Evolutionary conservation across 2,797 vertebrate genomes (phyloP).

Genomic region (Sebastes kiyomatsui): DNA sequence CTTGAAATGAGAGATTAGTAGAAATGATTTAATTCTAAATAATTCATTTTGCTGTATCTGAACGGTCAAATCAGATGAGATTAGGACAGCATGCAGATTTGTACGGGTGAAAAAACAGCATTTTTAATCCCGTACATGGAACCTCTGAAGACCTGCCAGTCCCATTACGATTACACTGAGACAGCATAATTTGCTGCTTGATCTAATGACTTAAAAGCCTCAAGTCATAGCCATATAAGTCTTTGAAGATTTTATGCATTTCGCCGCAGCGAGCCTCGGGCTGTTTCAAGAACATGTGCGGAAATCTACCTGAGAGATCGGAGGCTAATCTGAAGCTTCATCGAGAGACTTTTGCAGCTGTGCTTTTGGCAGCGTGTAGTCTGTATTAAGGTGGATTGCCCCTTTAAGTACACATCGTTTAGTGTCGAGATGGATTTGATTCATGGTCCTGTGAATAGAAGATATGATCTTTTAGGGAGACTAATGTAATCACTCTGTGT

Average conservation of each 20-base stretch:
- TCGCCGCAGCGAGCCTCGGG: not conserved
- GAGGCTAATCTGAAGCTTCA: not conserved
- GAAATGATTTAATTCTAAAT: not conserved
- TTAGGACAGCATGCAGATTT: not conserved
- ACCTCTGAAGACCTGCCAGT: conserved; percentile 4
- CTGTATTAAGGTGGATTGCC: not conserved
- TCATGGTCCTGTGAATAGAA: conserved; percentile 35
- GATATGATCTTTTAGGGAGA: conserved; percentile 55
- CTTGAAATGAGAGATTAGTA: not conserved
- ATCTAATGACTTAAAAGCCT: conserved; percentile 37
- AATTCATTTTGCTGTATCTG: not conserved
- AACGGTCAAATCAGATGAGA: not conserved
- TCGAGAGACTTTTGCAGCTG: not conserved
- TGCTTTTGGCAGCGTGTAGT: conserved; percentile 1
- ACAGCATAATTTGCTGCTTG: conserved; percentile 24
- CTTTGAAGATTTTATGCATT: conserved; percentile 12
- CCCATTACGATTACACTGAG: conserved; percentile 13
- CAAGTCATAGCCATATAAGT: not conserved
- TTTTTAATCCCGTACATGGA: not conserved
- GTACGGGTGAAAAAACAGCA: not conserved
- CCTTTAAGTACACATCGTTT: conserved; percentile 38
- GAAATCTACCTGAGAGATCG: not conserved
- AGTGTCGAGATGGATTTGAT: conserved; percentile 48
- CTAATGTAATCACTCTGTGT: conserved; percentile 62
- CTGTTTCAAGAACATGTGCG: not conserved